A percentile compares a stretch with the other conserved stretches of the same genome.
Evolutionary conservation across 2,888 invertebrate genomes (phyloP).

Genomic region (Eupithecia dodoneata): DNA sequence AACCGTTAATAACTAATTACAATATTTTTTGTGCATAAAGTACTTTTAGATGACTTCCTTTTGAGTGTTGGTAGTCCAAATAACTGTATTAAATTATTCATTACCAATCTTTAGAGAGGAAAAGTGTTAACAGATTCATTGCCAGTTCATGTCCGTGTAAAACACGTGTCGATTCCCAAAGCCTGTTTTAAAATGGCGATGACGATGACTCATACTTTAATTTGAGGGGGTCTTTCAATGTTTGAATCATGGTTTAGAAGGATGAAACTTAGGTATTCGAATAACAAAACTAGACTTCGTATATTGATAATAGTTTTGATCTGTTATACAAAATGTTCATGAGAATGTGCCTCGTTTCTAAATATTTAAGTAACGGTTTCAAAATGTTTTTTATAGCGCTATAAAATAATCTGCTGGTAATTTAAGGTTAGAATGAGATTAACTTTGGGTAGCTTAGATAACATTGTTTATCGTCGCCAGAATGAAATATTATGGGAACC

Average conservation of each 20-base stretch:
- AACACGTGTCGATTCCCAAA: slow-evolving; percentile 20
- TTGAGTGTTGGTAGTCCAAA: not conserved
- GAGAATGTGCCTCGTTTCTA: not conserved
- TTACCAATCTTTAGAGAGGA: not conserved
- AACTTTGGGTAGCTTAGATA: slow-evolving; percentile 14
- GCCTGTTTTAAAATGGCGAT: slow-evolving; percentile 18
- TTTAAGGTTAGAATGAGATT: not conserved
- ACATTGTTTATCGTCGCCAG: slow-evolving; percentile 11
- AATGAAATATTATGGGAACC: not conserved
- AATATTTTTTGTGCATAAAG: slow-evolving; percentile 3
- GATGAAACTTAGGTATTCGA: not conserved
- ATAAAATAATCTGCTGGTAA: slow-evolving; percentile 23
- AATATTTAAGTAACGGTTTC: slow-evolving; percentile 13
- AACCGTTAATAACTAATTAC: slow-evolving; percentile 14
- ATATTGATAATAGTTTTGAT: not conserved
- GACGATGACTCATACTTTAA: slow-evolving; percentile 22
- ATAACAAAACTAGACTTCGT: not conserved
- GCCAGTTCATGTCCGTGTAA: not conserved
- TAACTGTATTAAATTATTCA: not conserved
- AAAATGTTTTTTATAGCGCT: slow-evolving; percentile 20
- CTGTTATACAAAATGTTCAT: not conserved
- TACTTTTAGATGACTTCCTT: not conserved
- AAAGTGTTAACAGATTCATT: slow-evolving; percentile 6
- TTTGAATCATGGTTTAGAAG: not conserved
- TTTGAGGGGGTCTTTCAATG: slow-evolving; percentile 11